Base-by-base conservation (phyloP, 2,888 invertebrate species). In the Anaspis maculata region DNA sequence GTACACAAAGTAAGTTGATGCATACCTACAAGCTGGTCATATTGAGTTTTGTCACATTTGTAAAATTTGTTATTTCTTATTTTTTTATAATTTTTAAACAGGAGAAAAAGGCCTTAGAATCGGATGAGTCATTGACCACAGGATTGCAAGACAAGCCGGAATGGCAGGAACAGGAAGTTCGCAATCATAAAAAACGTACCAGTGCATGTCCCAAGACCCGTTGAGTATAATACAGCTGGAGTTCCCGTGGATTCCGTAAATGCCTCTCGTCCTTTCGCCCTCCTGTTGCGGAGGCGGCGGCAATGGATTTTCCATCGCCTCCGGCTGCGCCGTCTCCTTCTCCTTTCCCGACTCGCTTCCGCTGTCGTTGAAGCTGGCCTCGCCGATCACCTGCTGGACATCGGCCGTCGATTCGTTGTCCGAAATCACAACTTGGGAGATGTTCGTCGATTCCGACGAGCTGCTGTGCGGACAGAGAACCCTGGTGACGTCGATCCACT, bases 261-360 rank as follows among this genome's bases (percentile, higher is more conserved):
- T 52, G 2, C 53, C 52, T 28, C 52, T 37, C 15, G 48, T 44
- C 25, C 47, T 45, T 27, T 49, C 46, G 6, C 41, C 45, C 14
- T 50, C 48, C 19, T 19, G 19, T 19, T n/a, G n/a, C n/a, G n/a
- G n/a, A n/a, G n/a, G n/a, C n/a, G n/a, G n/a, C n/a, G n/a, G n/a
- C n/a, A n/a, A n/a, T n/a, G n/a, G n/a, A n/a, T n/a, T n/a, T 29
- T 49, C 47, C n/a, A 44, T 39, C n/a, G 42, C 48, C 31, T 30
- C 33, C 13, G 37, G 42, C 9, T 37, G 34, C 5, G 30, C 32
- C 25, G n/a, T 25, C 37, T 22, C 39, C 44, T 19, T 31, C 35
- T 16, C 42, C 7, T n/a, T n/a, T n/a, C n/a, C n/a, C n/a, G n/a
- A n/a, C n/a, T 33, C 33, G 22, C 23, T 26, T 13, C 23, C 32